These are phyloP conservation scores for Sipha flava DNA, from an alignment of 1,140 invertebrate species.

Conservation along the genomic window DNA sequence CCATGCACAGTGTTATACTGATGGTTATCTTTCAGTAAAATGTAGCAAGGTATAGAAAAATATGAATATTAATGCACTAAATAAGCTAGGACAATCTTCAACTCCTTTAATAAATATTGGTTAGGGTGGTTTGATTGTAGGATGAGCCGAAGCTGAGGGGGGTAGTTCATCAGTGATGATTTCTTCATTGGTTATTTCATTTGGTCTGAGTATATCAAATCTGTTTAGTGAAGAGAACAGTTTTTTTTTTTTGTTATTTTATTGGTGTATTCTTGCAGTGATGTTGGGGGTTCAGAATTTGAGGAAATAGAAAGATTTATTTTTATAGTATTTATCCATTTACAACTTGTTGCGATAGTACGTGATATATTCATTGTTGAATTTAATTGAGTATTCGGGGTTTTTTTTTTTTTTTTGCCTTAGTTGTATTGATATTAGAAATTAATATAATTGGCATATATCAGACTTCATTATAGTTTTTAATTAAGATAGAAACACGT, in stretches of 20 bases:
- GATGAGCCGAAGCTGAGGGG: background rate
- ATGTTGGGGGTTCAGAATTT: background rate
- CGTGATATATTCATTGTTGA: background rate
- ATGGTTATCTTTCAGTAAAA: too few relatives aligned
- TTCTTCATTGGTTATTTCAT: background rate
- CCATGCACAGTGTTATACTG: too few relatives aligned
- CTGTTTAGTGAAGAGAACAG: background rate
- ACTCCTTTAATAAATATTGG: conserved; percentile 4
- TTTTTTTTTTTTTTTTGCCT: background rate
- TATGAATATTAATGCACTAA: background rate
- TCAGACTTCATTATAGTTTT: background rate
- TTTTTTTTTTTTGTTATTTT: too few relatives aligned
- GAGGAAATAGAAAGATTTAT: background rate
- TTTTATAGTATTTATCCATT: background rate
- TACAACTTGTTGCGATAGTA: background rate
- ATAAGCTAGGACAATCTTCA: background rate
- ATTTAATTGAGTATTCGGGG: background rate
- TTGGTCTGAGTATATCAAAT: background rate
- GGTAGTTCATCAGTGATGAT: background rate
- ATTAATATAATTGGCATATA: background rate
- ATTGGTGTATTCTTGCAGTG: background rate
- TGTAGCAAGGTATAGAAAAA: background rate
- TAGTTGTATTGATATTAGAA: background rate
- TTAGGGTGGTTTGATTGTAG: background rate
- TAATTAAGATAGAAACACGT: background rate